A percentile compares a stretch with the other conserved stretches of the same genome.
phyloP scores from a whole-genome alignment of 2,113 vertebrate species.

The Brachyhypopomus occidentalis region DNA sequence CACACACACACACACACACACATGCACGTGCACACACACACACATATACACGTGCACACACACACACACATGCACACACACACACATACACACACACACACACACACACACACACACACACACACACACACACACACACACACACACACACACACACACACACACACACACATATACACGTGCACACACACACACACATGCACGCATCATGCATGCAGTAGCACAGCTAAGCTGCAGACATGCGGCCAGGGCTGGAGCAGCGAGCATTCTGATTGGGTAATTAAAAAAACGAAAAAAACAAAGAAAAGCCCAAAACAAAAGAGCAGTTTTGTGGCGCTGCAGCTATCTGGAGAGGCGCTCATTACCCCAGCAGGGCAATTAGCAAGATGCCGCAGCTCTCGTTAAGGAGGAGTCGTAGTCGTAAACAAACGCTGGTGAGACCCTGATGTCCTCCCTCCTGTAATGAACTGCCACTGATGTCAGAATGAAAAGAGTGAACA shows the following conservation, averaged over 20 bases:
- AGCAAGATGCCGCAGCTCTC: conserved; percentile 78
- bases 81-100: conserved; percentile 42
- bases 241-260: conserved; percentile 46
- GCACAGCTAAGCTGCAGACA: conserved; percentile 12
- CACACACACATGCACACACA: conserved; percentile 52
- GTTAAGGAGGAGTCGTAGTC: conserved; percentile 74
- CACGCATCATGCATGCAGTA: conserved; percentile 40
- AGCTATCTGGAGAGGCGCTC: conserved; percentile 73
- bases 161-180: conserved; percentile 46
- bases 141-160: conserved; percentile 8
- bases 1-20: neutral
- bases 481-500: conserved; percentile 59
- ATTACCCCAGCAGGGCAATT: conserved; percentile 80
- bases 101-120: neutral
- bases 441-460: conserved; percentile 66
- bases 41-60: conserved; percentile 7
- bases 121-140: conserved; percentile 45
- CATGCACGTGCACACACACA: neutral
- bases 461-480: conserved; percentile 75
- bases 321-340: conserved; percentile 69
- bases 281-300: conserved; percentile 69
- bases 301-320: conserved; percentile 67
- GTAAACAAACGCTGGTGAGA: conserved; percentile 77
- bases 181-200: conserved; percentile 46
- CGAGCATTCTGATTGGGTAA: conserved; percentile 69